Percentiles rank a stretch among this genome's conserved stretches.
Conservation (phyloP, 1,140 invertebrate genomes). For the Helicoverpa zea region DNA sequence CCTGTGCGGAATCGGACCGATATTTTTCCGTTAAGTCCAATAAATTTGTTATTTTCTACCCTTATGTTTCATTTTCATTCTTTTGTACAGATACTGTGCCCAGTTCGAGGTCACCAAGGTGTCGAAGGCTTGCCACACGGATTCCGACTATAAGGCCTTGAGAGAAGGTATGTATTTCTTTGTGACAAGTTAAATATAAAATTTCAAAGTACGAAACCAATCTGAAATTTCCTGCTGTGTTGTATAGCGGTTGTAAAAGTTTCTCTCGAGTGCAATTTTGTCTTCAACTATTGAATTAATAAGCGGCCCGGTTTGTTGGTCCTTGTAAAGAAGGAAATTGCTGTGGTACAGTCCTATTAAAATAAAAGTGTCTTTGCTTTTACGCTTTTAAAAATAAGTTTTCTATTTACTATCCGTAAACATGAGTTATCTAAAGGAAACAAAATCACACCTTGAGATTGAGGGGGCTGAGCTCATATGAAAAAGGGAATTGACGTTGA, state of each 20-base stretch:
- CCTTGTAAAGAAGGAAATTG: background rate
- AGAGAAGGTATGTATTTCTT: conserved; percentile 89
- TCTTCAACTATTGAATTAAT: conserved; percentile 32
- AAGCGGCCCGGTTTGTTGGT: background rate
- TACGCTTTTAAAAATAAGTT: no score
- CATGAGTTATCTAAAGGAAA: no score
- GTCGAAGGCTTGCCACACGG: conserved; percentile 92
- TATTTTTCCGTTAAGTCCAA: conserved; percentile 24
- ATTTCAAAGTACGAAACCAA: conserved; percentile 39
- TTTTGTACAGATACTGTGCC: conserved; percentile 92
- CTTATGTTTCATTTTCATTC: conserved; percentile 28
- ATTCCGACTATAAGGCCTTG: conserved; percentile 90
- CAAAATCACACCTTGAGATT: no score
- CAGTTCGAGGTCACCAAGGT: conserved; percentile 94
- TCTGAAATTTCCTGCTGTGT: conserved; percentile 19
- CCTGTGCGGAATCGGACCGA: conserved; percentile 25
- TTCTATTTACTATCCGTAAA: no score
- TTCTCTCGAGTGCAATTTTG: conserved; percentile 25
- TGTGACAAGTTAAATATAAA: conserved; percentile 32
- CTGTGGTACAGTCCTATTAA: background rate
- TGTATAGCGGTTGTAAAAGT: conserved; percentile 27
- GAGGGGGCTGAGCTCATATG: no score
- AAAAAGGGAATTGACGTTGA: no score
- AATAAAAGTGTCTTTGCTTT: background rate
- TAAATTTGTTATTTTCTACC: conserved; percentile 22